Percentiles rank a stretch among this genome's conserved stretches.
phyloP scores from a whole-genome alignment of 1,140 invertebrate species.

The Helicoverpa zea region DNA sequence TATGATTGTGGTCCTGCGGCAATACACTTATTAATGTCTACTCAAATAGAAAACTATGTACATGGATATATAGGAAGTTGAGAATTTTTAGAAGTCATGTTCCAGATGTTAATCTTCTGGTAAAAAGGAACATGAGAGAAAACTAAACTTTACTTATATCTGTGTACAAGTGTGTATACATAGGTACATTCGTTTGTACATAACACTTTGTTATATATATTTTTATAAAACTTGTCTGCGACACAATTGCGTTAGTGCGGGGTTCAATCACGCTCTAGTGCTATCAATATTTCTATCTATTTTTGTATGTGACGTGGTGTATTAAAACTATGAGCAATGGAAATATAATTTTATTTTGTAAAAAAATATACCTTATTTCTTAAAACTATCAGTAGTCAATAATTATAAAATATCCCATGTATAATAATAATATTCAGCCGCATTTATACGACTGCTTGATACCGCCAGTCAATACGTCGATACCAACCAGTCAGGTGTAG shows the following conservation, averaged over 20 bases:
- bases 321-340: conserved; percentile 46
- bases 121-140: neutral
- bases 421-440: too few relatives aligned
- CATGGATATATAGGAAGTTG: neutral
- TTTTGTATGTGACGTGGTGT: conserved; percentile 47
- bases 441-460: too few relatives aligned
- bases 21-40: neutral
- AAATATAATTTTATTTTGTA: conserved; percentile 38
- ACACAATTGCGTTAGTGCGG: neutral
- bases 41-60: neutral
- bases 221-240: conserved; percentile 32
- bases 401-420: neutral
- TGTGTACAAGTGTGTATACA: neutral
- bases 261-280: neutral
- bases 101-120: neutral
- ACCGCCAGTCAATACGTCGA: too few relatives aligned
- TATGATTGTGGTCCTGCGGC: neutral
- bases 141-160: neutral
- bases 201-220: conserved; percentile 25
- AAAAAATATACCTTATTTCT: conserved; percentile 21
- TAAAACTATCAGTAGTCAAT: conserved; percentile 29
- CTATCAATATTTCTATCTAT: conserved; percentile 49
- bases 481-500: too few relatives aligned
- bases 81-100: neutral
- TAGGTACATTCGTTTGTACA: neutral